phyloP scores from a whole-genome alignment of 2,888 invertebrate genomes.

The Rotaria sp. region DNA sequence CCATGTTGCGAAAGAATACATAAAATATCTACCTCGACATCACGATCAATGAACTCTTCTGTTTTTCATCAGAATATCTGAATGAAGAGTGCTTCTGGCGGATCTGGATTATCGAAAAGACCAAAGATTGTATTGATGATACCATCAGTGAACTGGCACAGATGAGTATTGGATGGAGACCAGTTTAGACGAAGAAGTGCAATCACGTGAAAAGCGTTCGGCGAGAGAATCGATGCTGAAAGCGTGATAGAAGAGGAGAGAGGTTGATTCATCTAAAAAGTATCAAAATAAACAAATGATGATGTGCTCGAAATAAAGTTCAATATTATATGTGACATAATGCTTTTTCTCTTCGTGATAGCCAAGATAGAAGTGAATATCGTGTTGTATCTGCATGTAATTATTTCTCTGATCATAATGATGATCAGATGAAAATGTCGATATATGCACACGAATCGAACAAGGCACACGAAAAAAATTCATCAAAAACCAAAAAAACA shows the following conservation, averaged over 20 bases:
- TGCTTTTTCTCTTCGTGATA: too few species aligned
- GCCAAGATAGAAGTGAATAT: too few species aligned
- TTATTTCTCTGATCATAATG: too few species aligned
- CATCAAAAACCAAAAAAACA: too few species aligned
- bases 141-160: background rate
- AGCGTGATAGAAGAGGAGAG: background rate
- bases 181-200: background rate
- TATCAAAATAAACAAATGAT: too few species aligned
- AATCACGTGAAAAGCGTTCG: background rate
- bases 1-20: slow-evolving; percentile 29
- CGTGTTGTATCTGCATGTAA: too few species aligned
- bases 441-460: too few species aligned
- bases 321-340: too few species aligned
- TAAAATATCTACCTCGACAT: slow-evolving; percentile 36
- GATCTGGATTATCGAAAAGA: background rate
- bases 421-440: too few species aligned
- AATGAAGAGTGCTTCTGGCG: slow-evolving; percentile 43
- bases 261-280: background rate
- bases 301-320: too few species aligned
- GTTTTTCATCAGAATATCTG: slow-evolving; percentile 50
- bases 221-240: background rate
- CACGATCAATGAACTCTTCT: slow-evolving; percentile 48
- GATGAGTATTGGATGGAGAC: background rate
- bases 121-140: background rate
- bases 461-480: too few species aligned